Base-by-base conservation (phyloP, 2,888 invertebrate species). In the Plusia festucae region DNA sequence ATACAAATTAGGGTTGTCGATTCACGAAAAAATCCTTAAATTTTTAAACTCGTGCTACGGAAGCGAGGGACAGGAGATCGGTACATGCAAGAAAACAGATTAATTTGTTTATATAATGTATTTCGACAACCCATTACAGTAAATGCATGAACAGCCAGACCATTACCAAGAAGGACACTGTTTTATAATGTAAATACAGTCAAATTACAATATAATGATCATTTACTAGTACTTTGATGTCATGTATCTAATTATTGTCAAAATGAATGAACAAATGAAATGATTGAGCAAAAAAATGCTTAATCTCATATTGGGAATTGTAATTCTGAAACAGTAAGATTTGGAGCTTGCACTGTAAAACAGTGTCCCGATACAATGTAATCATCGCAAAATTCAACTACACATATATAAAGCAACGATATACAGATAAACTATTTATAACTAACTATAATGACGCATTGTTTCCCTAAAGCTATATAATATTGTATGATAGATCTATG, bases 61-160 rank as follows among this genome's bases (percentile, higher is more conserved):
- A 83, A 79, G 83, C 83, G 65, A 82, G 80, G 90, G 87, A 86
- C 73, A 85, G 90, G 91, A 86, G 79, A 70, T 69, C 84, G 89
- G 88, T 82, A 75, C 93, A 94, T 95, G 95, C 95, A 95, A 95
- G 92, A 94, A 94, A 95, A 94, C 92, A 94, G 91, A 89, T 87
- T 90, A 77, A 88, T 89, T 88, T 83, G 83, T 92, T 91, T 77
- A 85, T 90, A 89, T 87, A 86, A 90, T 93, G 88, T 94, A 94
- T 94, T 94, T 94, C 91, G 80, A 91, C 89, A 93, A 83, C 88
- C 90, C 91, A 89, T 86, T 92, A 93, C 90, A 93, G 72, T 88
- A 87, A 89, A 93, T 87, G 90, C 90, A 90, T 83, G 80, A 90
- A 88, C 89, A 91, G 90, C 90, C 91, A 90, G 80, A 88, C 85